These are phyloP conservation scores for Agapornis canus DNA, from an alignment of 2,797 vertebrate species.

Conservation along the genomic window DNA sequence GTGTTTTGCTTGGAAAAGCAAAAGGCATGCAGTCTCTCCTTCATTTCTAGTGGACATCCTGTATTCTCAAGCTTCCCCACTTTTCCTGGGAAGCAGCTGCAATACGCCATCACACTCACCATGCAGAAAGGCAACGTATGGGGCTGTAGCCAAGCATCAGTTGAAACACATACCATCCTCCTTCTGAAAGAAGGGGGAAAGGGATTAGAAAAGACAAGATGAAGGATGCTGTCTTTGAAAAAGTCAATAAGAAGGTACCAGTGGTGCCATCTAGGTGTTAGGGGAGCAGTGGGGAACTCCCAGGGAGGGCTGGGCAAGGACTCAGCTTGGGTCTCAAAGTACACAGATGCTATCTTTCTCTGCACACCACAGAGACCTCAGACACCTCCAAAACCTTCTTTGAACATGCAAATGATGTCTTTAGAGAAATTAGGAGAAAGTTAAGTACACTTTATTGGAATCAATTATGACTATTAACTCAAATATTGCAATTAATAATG, in stretches of 20 bases:
- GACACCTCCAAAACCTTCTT: neutral
- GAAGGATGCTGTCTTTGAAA: accelerated
- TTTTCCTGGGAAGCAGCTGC: neutral
- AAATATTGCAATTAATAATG: neutral
- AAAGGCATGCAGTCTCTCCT: neutral
- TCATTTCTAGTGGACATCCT: neutral
- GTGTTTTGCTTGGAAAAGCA: neutral
- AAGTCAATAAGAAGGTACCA: neutral
- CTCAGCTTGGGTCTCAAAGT: neutral
- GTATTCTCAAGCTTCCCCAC: neutral
- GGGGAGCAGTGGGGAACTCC: neutral
- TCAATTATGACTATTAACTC: neutral
- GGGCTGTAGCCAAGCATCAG: neutral
- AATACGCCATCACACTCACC: neutral
- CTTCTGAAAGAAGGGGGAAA: neutral
- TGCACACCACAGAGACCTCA: neutral
- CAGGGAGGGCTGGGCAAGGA: neutral
- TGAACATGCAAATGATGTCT: neutral
- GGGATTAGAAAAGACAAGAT: neutral
- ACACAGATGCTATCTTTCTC: neutral
- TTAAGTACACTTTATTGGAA: neutral
- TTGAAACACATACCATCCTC: neutral
- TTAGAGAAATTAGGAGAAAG: neutral
- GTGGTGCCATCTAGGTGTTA: accelerated
- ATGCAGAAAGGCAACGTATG: neutral